phyloP scores from a whole-genome alignment of 2,888 invertebrate genomes.

The Eristalis tenax region DNA sequence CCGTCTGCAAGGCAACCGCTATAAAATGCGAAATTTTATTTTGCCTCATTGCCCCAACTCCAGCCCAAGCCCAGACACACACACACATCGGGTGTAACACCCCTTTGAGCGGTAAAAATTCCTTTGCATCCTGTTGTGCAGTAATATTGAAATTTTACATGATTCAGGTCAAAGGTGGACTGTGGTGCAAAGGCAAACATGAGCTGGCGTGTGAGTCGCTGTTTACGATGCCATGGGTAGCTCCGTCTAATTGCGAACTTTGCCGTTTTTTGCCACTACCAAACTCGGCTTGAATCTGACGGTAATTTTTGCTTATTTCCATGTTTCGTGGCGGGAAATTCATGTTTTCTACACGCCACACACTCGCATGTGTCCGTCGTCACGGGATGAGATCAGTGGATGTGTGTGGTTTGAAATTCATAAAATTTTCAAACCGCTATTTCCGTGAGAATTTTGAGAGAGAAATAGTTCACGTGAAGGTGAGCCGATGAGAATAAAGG shows the following conservation, averaged over 20 bases:
- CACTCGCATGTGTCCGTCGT: constrained; percentile 17
- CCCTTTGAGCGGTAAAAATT: constrained; percentile 65
- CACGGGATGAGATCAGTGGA: background rate
- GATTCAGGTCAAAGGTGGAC: constrained; percentile 63
- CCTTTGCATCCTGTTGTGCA: constrained; percentile 58
- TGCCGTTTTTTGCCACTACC: background rate
- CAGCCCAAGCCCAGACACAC: no score
- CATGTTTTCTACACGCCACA: constrained; percentile 31
- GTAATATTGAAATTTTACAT: constrained; percentile 68
- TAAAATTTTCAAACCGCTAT: constrained; percentile 59
- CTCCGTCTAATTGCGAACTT: constrained; percentile 31
- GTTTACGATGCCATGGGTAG: background rate
- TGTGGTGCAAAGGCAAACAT: constrained; percentile 60
- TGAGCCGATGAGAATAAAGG: background rate
- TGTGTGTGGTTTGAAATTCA: constrained; percentile 43
- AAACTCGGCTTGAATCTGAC: constrained; percentile 17
- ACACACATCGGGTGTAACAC: background rate
- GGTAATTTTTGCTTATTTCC: constrained; percentile 47
- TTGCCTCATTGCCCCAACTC: constrained; percentile 25
- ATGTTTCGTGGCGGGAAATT: constrained; percentile 51
- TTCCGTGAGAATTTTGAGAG: constrained; percentile 49
- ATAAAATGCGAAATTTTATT: constrained; percentile 68
- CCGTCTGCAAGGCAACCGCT: constrained; percentile 54
- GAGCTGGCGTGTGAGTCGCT: constrained; percentile 11
- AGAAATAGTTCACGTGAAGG: constrained; percentile 23